A percentile compares a stretch with the other conserved stretches of the same genome.
Conservation (phyloP, 2,797 vertebrate species). For the Acanthis flammea region DNA sequence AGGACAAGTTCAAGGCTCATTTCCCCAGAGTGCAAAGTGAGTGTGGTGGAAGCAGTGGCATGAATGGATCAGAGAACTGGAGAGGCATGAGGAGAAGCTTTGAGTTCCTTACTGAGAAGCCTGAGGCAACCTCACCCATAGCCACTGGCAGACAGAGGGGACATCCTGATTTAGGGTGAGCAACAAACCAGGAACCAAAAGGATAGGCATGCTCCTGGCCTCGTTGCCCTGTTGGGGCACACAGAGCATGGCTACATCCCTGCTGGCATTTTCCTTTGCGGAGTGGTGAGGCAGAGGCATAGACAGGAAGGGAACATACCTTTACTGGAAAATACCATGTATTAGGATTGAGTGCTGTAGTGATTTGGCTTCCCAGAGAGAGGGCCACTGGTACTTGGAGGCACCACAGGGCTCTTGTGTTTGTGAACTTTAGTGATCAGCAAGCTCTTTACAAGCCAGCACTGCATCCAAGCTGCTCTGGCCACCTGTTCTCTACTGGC, state of each 20-base stretch:
- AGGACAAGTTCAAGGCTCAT: neutral
- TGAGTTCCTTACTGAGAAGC: neutral
- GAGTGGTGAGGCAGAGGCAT: neutral
- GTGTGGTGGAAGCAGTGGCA: accelerated
- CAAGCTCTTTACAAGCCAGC: neutral
- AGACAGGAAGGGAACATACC: neutral
- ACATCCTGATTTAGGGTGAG: neutral
- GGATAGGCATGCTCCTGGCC: neutral
- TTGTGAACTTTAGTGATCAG: neutral
- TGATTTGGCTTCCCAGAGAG: neutral
- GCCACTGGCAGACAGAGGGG: neutral
- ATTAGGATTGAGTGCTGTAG: neutral
- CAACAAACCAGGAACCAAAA: neutral
- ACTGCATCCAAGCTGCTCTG: neutral
- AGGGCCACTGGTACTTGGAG: neutral
- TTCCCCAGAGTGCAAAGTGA: neutral
- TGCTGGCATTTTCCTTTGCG: neutral
- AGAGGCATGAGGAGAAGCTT: neutral
- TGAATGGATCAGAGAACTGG: neutral
- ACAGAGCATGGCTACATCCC: neutral
- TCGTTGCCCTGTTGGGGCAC: accelerated
- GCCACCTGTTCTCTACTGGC: neutral
- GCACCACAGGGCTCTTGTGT: neutral
- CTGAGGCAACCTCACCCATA: neutral
- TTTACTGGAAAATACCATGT: neutral